Percentiles rank a stretch among this genome's conserved stretches.
Conservation (phyloP, 2,797 vertebrate species). For the Danio choprae region DNA sequence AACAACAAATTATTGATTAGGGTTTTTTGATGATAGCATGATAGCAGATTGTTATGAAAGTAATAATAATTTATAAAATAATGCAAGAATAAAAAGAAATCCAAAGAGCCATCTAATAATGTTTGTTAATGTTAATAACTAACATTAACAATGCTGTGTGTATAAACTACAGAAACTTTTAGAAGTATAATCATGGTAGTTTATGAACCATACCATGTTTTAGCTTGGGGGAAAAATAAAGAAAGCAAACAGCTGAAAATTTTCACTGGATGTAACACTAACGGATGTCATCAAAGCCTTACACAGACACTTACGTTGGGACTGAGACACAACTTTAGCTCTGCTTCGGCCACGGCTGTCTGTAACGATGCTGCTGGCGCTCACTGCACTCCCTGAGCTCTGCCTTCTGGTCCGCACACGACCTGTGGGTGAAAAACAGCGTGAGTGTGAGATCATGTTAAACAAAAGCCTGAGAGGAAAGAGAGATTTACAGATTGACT, state of each 20-base stretch:
- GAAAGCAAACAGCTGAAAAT: neutral
- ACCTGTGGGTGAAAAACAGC: slow-evolving; percentile 72
- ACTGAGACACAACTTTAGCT: slow-evolving; percentile 97
- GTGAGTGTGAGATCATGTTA: neutral
- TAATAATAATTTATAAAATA: too few relatives aligned
- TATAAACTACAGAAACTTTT: neutral
- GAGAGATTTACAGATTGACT: neutral
- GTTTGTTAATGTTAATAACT: neutral
- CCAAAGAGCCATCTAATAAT: neutral
- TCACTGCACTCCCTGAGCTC: slow-evolving; percentile 88
- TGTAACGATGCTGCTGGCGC: slow-evolving; percentile 79
- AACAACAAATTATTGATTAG: neutral
- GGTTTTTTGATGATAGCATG: too few relatives aligned
- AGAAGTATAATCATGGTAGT: neutral
- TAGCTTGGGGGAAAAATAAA: neutral
- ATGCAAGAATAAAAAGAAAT: slow-evolving; percentile 1
- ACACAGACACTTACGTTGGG: slow-evolving; percentile 87
- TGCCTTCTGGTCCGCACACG: slow-evolving; percentile 93
- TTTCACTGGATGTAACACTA: neutral
- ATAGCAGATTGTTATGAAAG: neutral
- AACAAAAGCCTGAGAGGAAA: neutral
- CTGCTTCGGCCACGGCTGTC: slow-evolving; percentile 94
- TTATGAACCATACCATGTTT: neutral
- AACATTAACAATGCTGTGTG: neutral
- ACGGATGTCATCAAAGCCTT: neutral